Evolutionary conservation across 2,888 invertebrate genomes (phyloP).

Genomic region (Conus canariensis): DNA sequence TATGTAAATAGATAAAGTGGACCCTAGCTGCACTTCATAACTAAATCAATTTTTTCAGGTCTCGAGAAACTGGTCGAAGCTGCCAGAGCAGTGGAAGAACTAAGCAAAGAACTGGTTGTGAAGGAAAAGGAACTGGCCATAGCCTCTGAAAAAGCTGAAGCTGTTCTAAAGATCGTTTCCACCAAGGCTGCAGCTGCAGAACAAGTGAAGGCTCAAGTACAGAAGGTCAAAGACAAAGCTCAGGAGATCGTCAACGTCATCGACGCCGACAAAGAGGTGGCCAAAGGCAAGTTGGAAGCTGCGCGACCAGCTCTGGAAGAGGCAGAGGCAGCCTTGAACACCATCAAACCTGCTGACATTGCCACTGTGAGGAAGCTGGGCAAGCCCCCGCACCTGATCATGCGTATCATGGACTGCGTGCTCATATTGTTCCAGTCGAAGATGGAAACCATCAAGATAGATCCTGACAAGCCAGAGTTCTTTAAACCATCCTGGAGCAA

Average conservation of each 20-base stretch:
- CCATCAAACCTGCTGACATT: constrained; percentile 77
- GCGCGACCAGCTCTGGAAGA: constrained; percentile 76
- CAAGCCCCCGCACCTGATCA: constrained; percentile 78
- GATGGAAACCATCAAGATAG: constrained; percentile 81
- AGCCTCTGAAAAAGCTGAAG: constrained; percentile 89
- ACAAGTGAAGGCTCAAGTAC: constrained; percentile 75
- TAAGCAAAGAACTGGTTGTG: constrained; percentile 88
- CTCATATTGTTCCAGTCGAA: constrained; percentile 75
- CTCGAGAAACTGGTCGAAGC: constrained; percentile 78
- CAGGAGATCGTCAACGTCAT: constrained; percentile 76
- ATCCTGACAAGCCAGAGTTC: constrained; percentile 87
- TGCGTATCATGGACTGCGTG: constrained; percentile 78
- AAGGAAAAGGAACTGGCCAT: constrained; percentile 91
- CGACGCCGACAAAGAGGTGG: constrained; percentile 71
- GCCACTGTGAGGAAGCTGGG: constrained; percentile 77
- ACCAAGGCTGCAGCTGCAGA: constrained; percentile 76
- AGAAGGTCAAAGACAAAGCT: constrained; percentile 77
- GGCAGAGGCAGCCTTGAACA: constrained; percentile 77
- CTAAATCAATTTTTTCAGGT: constrained; percentile 57
- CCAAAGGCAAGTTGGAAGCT: constrained; percentile 74
- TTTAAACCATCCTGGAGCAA: constrained; percentile 96
- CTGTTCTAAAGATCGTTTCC: constrained; percentile 78
- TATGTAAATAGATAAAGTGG: too few species aligned
- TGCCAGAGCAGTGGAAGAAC: constrained; percentile 84
- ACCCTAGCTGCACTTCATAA: too few species aligned